phyloP scores from a whole-genome alignment of 2,797 vertebrate genomes.

The Cyclura pinguis region DNA sequence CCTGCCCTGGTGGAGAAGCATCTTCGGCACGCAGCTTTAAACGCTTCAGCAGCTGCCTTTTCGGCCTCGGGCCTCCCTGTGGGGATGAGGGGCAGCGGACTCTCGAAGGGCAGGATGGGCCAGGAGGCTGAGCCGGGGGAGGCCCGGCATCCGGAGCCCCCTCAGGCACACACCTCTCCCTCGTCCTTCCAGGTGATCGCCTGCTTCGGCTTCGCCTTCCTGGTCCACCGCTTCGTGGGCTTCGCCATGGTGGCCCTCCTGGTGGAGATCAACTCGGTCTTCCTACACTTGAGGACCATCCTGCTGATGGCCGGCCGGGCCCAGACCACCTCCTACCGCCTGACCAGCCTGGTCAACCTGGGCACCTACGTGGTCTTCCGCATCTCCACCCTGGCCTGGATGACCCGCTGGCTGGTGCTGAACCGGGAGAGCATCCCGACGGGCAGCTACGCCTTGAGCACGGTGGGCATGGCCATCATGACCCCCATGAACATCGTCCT shows the following conservation, averaged over 20 bases:
- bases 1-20: background rate
- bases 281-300: slow-evolving; percentile 89
- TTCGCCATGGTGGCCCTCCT: slow-evolving; percentile 90
- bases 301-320: slow-evolving; percentile 86
- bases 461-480: slow-evolving; percentile 89
- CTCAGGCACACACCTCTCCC: background rate
- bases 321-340: slow-evolving; percentile 80
- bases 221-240: slow-evolving; percentile 85
- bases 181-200: slow-evolving; percentile 84
- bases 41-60: background rate
- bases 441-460: slow-evolving; percentile 85
- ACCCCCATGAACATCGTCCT: slow-evolving; percentile 88
- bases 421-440: slow-evolving; percentile 87
- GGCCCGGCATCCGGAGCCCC: too few species aligned
- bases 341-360: slow-evolving; percentile 91
- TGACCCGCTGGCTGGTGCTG: slow-evolving; percentile 90
- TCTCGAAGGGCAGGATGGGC: too few species aligned
- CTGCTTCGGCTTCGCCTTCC: slow-evolving; percentile 87
- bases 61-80: too few species aligned
- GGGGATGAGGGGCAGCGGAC: too few species aligned
- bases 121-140: too few species aligned
- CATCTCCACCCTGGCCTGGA: slow-evolving; percentile 93
- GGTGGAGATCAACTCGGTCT: slow-evolving; percentile 94
- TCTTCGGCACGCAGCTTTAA: background rate
- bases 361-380: slow-evolving; percentile 92